Conservation (phyloP, 2,797 vertebrate species). For the Sarcoramphus papa region DNA sequence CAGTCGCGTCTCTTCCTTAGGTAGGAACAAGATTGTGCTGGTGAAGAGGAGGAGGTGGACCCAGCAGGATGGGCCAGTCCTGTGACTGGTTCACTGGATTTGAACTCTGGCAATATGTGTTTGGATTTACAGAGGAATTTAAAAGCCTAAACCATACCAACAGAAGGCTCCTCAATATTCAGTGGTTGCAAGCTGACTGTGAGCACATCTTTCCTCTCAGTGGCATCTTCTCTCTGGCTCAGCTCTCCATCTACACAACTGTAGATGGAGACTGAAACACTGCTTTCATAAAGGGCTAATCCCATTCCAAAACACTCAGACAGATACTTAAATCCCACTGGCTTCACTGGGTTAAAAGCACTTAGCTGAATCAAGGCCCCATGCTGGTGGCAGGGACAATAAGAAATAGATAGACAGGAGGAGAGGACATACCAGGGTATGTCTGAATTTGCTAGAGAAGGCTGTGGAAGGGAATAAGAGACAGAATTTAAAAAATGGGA, state of each 20-base stretch:
- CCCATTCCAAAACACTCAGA: not conserved
- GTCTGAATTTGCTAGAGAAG: not conserved
- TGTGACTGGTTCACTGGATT: not conserved
- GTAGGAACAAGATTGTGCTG: not conserved
- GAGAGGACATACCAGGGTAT: not conserved
- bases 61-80: not conserved
- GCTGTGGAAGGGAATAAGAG: not conserved
- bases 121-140: not conserved
- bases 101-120: not conserved
- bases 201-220: not conserved
- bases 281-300: not conserved
- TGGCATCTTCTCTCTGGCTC: not conserved
- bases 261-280: not conserved
- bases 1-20: not conserved
- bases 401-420: not conserved
- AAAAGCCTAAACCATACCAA: not conserved
- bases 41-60: not conserved
- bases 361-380: not conserved
- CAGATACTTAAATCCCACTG: not conserved
- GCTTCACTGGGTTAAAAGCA: constrained; percentile 2
- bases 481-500: not conserved
- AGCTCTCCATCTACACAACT: not conserved
- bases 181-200: not conserved
- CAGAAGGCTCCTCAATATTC: not conserved
- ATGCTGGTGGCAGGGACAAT: not conserved